A percentile compares a stretch with the other conserved stretches of the same genome.
Evolutionary conservation across 2,113 vertebrate genomes (phyloP).

Genomic region (Athene cunicularia): DNA sequence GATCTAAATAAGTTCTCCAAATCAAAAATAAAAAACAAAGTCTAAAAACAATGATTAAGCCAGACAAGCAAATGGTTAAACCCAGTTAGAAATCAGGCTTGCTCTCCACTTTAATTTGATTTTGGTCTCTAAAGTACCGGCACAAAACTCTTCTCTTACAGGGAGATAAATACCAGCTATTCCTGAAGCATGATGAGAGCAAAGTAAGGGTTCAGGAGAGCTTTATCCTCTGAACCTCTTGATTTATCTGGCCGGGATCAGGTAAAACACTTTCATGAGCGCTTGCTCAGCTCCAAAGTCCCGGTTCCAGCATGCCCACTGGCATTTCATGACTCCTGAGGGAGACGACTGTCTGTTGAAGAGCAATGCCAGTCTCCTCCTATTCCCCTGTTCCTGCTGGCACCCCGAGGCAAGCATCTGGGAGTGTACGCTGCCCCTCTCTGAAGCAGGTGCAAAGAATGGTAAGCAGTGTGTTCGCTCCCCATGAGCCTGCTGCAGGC

Average conservation of each 20-base stretch:
- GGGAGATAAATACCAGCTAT: neutral
- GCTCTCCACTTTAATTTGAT: neutral
- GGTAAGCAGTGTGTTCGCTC: conserved; percentile 51
- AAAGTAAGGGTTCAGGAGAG: neutral
- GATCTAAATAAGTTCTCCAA: neutral
- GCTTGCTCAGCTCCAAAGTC: neutral
- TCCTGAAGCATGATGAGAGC: neutral
- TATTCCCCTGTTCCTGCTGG: conserved; percentile 55
- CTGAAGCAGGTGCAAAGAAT: conserved; percentile 65
- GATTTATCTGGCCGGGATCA: neutral
- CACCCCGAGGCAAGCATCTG: conserved; percentile 67
- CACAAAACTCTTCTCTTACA: neutral
- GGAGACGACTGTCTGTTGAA: conserved; percentile 46
- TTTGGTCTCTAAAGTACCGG: neutral
- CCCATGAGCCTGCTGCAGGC: conserved; percentile 61
- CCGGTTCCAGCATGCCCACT: neutral
- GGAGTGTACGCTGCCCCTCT: conserved; percentile 48
- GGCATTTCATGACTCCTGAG: conserved; percentile 27
- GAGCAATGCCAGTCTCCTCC: conserved; percentile 50
- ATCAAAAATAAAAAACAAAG: neutral
- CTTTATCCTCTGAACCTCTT: neutral
- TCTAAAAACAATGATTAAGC: neutral
- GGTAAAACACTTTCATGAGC: neutral
- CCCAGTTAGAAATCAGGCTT: neutral
- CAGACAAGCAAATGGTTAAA: neutral